These are phyloP conservation scores for Neelides sp. DNA, from an alignment of 1,140 invertebrate genomes.

Conservation along the genomic window DNA sequence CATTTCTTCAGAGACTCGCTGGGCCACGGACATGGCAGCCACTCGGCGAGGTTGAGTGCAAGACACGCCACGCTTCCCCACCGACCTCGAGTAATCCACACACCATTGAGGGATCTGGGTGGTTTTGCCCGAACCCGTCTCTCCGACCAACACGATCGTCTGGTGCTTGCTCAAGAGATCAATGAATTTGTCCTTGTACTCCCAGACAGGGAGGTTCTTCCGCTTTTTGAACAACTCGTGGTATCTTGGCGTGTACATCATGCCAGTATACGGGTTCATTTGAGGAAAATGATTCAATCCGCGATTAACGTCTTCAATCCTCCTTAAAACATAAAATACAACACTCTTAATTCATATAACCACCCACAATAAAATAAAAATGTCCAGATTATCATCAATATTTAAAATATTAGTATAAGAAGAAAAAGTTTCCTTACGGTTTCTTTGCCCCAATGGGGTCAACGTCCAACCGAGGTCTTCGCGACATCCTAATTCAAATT, in stretches of 20 bases:
- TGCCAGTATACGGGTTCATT: constrained; percentile 56
- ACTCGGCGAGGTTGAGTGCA: constrained; percentile 97
- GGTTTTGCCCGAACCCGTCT: constrained; percentile 95
- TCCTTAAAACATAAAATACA: constrained; percentile 18
- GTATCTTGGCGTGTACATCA: constrained; percentile 67
- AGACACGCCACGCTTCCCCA: constrained; percentile 70
- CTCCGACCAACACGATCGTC: constrained; percentile 85
- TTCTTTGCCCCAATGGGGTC: constrained; percentile 13
- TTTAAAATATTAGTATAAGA: too few species aligned
- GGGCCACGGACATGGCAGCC: constrained; percentile 97
- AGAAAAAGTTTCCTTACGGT: constrained; percentile 15
- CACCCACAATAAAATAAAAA: too few species aligned
- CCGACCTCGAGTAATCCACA: constrained; percentile 67
- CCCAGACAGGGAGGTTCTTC: constrained; percentile 88
- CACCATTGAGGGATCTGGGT: constrained; percentile 87
- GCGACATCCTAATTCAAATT: constrained; percentile 2
- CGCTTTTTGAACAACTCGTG: constrained; percentile 77
- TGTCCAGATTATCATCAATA: too few species aligned
- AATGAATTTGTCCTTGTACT: constrained; percentile 93
- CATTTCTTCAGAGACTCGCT: constrained; percentile 98
- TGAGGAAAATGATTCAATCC: constrained; percentile 40
- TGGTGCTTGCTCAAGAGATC: constrained; percentile 77
- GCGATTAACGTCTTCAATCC: constrained; percentile 11
- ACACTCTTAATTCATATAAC: background rate
- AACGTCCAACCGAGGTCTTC: constrained; percentile 5